These are phyloP conservation scores for Branchellion lobata DNA, from an alignment of 2,888 invertebrate genomes.

Conservation along the genomic window DNA sequence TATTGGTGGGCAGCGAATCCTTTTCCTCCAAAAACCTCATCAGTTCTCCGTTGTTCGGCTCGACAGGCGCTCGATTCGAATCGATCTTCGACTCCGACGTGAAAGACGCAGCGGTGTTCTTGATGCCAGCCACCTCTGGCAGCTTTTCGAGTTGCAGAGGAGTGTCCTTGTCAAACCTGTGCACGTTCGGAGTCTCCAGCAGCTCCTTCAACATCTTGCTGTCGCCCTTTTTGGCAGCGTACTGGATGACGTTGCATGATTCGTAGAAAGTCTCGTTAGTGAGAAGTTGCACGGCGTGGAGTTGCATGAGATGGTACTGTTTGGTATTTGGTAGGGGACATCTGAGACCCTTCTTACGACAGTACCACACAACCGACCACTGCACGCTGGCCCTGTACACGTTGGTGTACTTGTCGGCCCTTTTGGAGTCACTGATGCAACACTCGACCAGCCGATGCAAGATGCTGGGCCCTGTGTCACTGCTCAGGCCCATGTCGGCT, in stretches of 20 bases:
- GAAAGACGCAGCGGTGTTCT: constrained; percentile 13
- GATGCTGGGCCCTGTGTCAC: constrained; percentile 35
- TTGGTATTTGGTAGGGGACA: constrained; percentile 44
- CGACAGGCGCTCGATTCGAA: background rate
- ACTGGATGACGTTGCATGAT: constrained; percentile 44
- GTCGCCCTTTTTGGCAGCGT: constrained; percentile 45
- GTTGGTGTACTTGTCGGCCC: constrained; percentile 40
- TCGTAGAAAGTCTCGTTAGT: constrained; percentile 44
- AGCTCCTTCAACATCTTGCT: constrained; percentile 43
- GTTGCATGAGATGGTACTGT: constrained; percentile 43
- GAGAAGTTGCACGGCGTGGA: constrained; percentile 43
- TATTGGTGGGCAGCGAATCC: constrained; percentile 16
- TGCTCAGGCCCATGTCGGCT: constrained; percentile 43
- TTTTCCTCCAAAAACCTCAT: constrained; percentile 31
- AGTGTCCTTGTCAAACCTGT: constrained; percentile 40
- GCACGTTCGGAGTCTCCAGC: constrained; percentile 45
- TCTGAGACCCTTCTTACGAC: constrained; percentile 44
- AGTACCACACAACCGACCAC: constrained; percentile 44
- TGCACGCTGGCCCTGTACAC: constrained; percentile 40
- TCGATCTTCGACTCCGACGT: constrained; percentile 14
- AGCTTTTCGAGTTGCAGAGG: constrained; percentile 32
- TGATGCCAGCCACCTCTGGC: background rate
- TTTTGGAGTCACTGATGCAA: constrained; percentile 34
- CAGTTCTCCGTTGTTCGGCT: constrained; percentile 33
- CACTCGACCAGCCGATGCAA: constrained; percentile 45